A percentile compares a stretch with the other conserved stretches of the same genome.
phyloP scores from a whole-genome alignment of 2,797 vertebrate genomes.

The Coregonus ussuriensis region DNA sequence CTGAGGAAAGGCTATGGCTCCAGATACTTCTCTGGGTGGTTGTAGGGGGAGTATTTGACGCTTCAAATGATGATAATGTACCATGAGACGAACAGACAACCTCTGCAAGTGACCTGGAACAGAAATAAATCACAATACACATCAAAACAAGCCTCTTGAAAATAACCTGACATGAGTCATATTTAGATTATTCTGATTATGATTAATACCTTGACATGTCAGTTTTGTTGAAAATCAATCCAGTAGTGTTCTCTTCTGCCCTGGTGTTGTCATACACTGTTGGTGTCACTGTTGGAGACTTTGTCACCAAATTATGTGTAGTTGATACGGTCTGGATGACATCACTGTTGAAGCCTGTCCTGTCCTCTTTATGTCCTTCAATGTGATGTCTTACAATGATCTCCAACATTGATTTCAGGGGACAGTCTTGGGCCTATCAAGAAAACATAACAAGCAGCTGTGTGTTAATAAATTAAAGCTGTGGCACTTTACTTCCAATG shows the following conservation, averaged over 20 bases:
- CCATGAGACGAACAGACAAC: slow-evolving; percentile 27
- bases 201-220: slow-evolving; percentile 67
- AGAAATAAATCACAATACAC: neutral
- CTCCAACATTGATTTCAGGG: slow-evolving; percentile 90
- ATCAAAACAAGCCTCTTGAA: neutral
- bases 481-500: neutral
- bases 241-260: slow-evolving; percentile 12
- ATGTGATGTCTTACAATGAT: slow-evolving; percentile 87
- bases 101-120: slow-evolving; percentile 51
- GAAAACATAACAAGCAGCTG: neutral
- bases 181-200: neutral
- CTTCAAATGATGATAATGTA: slow-evolving; percentile 25
- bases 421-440: slow-evolving; percentile 79
- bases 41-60: slow-evolving; percentile 28
- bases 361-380: slow-evolving; percentile 61
- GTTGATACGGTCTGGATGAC: slow-evolving; percentile 13
- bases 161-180: neutral
- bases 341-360: slow-evolving; percentile 2
- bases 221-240: slow-evolving; percentile 26
- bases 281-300: slow-evolving; percentile 39
- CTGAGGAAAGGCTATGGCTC: slow-evolving; percentile 22
- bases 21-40: slow-evolving; percentile 26
- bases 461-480: neutral
- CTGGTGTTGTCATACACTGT: slow-evolving; percentile 51
- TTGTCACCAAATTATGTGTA: slow-evolving; percentile 17